Evolutionary conservation across 2,797 vertebrate species (phyloP).

Genomic region (Urocyon cinereoargenteus): DNA sequence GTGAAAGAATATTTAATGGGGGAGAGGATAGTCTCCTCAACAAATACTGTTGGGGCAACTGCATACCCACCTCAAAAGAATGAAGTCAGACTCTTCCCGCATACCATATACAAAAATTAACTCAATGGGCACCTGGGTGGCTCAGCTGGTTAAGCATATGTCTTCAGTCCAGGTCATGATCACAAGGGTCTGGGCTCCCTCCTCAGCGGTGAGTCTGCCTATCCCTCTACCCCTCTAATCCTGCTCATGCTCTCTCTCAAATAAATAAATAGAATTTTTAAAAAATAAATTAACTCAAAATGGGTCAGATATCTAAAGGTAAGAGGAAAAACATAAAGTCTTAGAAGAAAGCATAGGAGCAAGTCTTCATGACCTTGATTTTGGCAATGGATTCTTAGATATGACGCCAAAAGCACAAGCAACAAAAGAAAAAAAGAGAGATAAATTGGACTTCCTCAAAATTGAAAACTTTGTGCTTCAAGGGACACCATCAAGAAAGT

Average conservation of each 20-base stretch:
- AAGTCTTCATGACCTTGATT: background rate
- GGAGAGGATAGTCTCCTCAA: background rate
- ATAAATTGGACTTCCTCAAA: background rate
- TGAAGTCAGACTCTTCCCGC: background rate
- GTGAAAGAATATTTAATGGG: background rate
- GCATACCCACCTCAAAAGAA: background rate
- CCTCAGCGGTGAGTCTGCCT: background rate
- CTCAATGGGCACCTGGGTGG: background rate
- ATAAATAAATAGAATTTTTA: background rate
- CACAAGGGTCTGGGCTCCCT: background rate
- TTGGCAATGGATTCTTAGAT: background rate
- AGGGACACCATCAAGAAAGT: conserved; percentile 8
- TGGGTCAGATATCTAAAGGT: background rate
- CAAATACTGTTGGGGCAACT: background rate
- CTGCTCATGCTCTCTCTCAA: background rate
- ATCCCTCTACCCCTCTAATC: background rate
- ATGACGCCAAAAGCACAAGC: background rate
- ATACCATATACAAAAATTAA: background rate
- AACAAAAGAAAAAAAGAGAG: background rate
- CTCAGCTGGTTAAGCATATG: background rate
- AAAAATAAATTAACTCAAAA: conserved; percentile 1
- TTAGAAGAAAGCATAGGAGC: background rate
- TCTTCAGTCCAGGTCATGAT: background rate
- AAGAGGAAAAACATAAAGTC: background rate
- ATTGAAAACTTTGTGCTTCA: background rate